Base-by-base conservation (phyloP, 2,888 invertebrate species). In the Zaprionus bogoriensis region DNA sequence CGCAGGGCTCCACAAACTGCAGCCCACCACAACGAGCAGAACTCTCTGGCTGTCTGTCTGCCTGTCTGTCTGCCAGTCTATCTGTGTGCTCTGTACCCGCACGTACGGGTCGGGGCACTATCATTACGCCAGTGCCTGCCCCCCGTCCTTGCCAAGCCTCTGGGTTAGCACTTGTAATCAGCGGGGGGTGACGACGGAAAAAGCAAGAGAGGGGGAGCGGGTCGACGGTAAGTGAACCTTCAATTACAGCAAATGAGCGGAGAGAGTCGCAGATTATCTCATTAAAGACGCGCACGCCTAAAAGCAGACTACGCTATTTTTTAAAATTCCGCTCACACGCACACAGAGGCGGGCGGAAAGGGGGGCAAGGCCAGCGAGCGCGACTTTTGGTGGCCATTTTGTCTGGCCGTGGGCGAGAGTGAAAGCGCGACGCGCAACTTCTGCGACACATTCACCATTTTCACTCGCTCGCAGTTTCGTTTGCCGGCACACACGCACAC, bases 251-350 rank as follows among this genome's bases (percentile, higher is more conserved):
- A 79, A 87, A 86, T 85, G 79, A 79, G 71, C 70, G 51, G 77
- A 50, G 62, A 59, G 64, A 67, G 74, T 51, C 77, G 80, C 75
- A 84, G 87, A 89, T 89, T 88, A 88, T 89, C 89, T 89, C 89
- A 89, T 89, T 89, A 89, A 82, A 75, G 80, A 42, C 52, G 59
- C 50, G 58, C 55, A 59, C 64, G 55, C 67, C 74, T 61, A 62
- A 58, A 62, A 52, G 51, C 30, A 22, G 55, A 48, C 63, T 48
- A 53, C 48, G 50, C 50, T 53, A 38, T 59, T 72, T 70, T 76
- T 86, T 71, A 62, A 80, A 83, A 87, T 82, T 82, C 88, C 28
- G 50, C 66, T 80, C 88, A 87, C 84, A 83, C 47, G 44, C 57
- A 45, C 62, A 62, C 25, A 27, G 3, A 32, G 10, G 42, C 19